These are phyloP conservation scores for Cavia aperea DNA, from an alignment of 2,113 vertebrate genomes.

Conservation along the genomic window DNA sequence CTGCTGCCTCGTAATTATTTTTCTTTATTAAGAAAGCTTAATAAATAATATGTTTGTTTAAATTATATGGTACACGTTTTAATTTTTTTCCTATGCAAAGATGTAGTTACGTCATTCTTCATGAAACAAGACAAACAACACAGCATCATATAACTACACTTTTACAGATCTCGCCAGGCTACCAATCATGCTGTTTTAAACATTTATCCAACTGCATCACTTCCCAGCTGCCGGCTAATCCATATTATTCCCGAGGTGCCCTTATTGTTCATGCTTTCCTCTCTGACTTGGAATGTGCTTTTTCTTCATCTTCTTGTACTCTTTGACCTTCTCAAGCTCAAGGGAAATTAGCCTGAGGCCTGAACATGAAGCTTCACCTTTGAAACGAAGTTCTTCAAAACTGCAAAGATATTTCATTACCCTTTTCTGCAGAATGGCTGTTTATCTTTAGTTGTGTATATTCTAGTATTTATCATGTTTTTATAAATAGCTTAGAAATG, in stretches of 20 bases:
- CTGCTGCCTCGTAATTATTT: neutral
- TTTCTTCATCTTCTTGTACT: neutral
- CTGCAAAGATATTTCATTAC: neutral
- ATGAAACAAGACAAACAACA: neutral
- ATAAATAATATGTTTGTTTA: neutral
- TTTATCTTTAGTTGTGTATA: neutral
- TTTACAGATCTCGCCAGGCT: neutral
- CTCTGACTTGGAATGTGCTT: neutral
- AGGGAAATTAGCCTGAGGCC: slow-evolving; percentile 15
- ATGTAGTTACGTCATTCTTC: neutral
- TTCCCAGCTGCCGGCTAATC: accelerated
- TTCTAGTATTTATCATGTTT: neutral
- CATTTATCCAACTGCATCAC: neutral
- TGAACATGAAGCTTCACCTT: slow-evolving; percentile 5
- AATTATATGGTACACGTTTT: neutral
- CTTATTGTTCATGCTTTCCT: neutral
- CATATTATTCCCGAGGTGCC: too few relatives aligned
- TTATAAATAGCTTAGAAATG: neutral
- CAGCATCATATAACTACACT: too few relatives aligned
- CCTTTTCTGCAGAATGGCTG: neutral
- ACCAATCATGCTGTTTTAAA: neutral
- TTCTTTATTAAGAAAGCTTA: neutral
- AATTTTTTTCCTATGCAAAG: neutral
- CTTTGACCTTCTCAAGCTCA: neutral
- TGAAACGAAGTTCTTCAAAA: neutral